Evolutionary conservation across 1,140 invertebrate genomes (phyloP).

Genomic region (Muscidifurax raptorellus): DNA sequence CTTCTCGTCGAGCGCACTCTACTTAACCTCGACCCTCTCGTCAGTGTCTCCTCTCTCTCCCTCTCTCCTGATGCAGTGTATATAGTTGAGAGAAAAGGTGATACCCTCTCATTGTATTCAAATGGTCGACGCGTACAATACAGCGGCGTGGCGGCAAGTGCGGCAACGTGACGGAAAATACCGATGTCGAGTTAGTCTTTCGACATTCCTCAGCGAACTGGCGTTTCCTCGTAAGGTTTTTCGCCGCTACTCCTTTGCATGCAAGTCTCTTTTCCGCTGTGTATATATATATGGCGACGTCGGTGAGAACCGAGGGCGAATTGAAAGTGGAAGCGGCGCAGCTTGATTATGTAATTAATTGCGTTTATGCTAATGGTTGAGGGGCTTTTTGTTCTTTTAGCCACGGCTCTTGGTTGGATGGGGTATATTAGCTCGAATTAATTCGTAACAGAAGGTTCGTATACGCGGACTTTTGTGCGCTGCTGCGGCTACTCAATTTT

Average conservation of each 20-base stretch:
- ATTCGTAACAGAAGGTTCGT: too few relatives aligned
- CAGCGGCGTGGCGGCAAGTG: neutral
- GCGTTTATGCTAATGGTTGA: constrained; percentile 15
- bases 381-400: neutral
- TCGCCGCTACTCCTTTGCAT: constrained; percentile 26
- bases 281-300: neutral
- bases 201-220: constrained; percentile 29
- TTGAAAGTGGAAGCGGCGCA: constrained; percentile 10
- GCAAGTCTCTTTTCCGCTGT: constrained; percentile 2
- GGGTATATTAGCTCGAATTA: too few relatives aligned
- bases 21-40: constrained; percentile 60
- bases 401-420: too few relatives aligned
- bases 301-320: constrained; percentile 34
- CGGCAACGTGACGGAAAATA: constrained; percentile 47
- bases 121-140: constrained; percentile 51
- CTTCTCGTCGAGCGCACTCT: neutral
- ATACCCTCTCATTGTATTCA: constrained; percentile 64
- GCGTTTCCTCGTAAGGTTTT: constrained; percentile 40
- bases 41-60: neutral
- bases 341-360: constrained; percentile 42
- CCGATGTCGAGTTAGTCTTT: constrained; percentile 14
- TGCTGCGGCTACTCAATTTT: too few relatives aligned
- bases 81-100: constrained; percentile 45
- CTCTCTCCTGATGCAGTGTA: neutral
- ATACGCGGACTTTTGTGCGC: too few relatives aligned